These are phyloP conservation scores for Diachasmimorpha longicaudata DNA, from an alignment of 1,140 invertebrate genomes.

Conservation along the genomic window DNA sequence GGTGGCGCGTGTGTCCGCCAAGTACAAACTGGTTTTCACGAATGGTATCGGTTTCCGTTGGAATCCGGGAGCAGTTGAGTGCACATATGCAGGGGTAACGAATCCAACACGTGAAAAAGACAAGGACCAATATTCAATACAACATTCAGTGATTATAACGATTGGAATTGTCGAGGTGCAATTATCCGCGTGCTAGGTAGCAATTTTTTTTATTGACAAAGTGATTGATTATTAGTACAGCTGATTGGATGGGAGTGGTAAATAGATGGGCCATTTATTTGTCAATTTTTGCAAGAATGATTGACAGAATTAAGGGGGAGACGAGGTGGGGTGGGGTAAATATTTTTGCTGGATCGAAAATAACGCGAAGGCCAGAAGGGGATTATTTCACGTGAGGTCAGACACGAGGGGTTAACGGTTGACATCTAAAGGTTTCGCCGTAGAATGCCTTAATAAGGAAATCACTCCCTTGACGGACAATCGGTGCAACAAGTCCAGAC, in stretches of 20 bases:
- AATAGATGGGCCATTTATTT: neutral
- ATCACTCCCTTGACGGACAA: neutral
- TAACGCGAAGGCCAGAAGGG: neutral
- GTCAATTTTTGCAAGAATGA: neutral
- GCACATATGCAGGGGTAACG: neutral
- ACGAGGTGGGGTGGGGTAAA: neutral
- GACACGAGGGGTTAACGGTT: neutral
- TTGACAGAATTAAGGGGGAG: too few relatives aligned
- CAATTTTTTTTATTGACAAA: neutral
- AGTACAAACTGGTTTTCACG: conserved; percentile 4
- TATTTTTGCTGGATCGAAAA: neutral
- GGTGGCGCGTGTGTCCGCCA: conserved; percentile 1
- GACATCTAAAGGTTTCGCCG: neutral
- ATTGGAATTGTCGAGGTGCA: neutral
- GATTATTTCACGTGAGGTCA: conserved; percentile 2
- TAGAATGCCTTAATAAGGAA: conserved; percentile 3
- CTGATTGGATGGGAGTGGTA: too few relatives aligned
- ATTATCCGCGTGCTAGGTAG: neutral
- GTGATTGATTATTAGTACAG: neutral
- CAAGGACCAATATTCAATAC: neutral
- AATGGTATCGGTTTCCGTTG: conserved; percentile 8
- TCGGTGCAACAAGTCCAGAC: neutral
- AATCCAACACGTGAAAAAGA: neutral
- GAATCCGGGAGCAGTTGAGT: neutral
- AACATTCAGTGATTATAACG: neutral